Percentiles rank a stretch among this genome's conserved stretches.
These are phyloP conservation scores for Gymnocypris eckloni DNA, from an alignment of 2,797 vertebrate species.

Conservation along the genomic window DNA sequence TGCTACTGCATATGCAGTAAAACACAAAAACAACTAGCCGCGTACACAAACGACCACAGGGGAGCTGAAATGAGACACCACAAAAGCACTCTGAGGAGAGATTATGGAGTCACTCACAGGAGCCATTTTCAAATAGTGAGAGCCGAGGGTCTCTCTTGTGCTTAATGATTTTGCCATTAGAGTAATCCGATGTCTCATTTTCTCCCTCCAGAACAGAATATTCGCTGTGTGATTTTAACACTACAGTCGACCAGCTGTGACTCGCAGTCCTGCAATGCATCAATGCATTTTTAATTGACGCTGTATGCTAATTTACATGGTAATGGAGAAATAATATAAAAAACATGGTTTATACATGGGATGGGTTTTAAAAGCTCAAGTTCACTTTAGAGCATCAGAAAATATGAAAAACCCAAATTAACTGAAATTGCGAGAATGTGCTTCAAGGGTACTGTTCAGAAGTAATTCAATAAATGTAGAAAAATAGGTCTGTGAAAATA, in stretches of 20 bases:
- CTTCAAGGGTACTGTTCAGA: background rate
- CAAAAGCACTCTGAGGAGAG: constrained; percentile 37
- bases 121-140: constrained; percentile 51
- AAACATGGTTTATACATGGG: background rate
- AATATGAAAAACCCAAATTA: background rate
- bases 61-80: constrained; percentile 45
- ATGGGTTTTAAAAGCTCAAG: background rate
- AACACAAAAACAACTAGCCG: constrained; percentile 39
- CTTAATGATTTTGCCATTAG: constrained; percentile 61
- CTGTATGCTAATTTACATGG: background rate
- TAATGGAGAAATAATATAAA: constrained; percentile 12
- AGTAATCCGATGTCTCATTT: constrained; percentile 52
- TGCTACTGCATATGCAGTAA: constrained; percentile 2
- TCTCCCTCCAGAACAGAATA: constrained; percentile 30
- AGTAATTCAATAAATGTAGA: background rate
- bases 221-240: constrained; percentile 31
- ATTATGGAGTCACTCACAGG: constrained; percentile 39
- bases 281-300: constrained; percentile 20
- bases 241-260: background rate
- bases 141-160: constrained; percentile 36
- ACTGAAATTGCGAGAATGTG: background rate
- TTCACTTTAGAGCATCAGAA: background rate
- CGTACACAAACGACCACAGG: constrained; percentile 11
- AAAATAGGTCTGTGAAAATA: background rate
- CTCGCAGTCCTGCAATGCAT: constrained; percentile 6